Conservation (phyloP, 1,140 invertebrate species). For the Drosophila burlai region DNA sequence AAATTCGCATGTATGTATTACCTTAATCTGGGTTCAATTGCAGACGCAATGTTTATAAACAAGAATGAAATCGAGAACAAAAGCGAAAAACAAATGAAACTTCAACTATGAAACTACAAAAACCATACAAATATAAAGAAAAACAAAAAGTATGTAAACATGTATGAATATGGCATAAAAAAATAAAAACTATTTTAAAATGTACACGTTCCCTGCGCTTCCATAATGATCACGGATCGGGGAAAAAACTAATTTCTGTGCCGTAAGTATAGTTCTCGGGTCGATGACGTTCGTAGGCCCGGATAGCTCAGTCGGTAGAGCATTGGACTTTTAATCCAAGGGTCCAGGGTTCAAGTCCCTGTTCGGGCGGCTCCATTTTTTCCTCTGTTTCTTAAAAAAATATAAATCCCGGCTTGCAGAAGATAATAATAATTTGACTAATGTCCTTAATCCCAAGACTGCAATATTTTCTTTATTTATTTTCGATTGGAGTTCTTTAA, state of each 20-base stretch:
- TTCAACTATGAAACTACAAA: conserved; percentile 60
- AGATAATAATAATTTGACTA: no score
- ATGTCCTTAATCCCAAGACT: no score
- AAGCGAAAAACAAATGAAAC: conserved; percentile 59
- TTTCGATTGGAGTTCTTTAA: no score
- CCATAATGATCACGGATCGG: background rate
- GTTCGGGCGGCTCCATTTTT: conserved; percentile 87
- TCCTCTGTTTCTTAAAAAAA: no score
- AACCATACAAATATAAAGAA: conserved; percentile 72
- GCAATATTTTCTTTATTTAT: no score
- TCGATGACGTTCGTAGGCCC: conserved; percentile 84
- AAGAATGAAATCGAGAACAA: conserved; percentile 57
- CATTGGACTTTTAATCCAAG: conserved; percentile 93
- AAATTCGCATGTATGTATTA: conserved; percentile 65
- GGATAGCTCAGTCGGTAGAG: conserved; percentile 92
- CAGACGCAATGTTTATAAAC: conserved; percentile 56
- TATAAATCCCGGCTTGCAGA: no score
- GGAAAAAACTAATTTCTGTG: background rate
- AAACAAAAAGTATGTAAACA: conserved; percentile 76
- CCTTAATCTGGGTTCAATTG: conserved; percentile 65
- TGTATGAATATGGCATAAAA: conserved; percentile 77
- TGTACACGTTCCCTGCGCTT: conserved; percentile 26
- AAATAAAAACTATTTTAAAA: conserved; percentile 82
- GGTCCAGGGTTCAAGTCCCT: conserved; percentile 93
- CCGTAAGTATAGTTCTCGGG: conserved; percentile 3